Evolutionary conservation across 2,797 vertebrate genomes (phyloP), one percentile per base, ranked within the genome.

Genomic region (Ciconia nigra): DNA sequence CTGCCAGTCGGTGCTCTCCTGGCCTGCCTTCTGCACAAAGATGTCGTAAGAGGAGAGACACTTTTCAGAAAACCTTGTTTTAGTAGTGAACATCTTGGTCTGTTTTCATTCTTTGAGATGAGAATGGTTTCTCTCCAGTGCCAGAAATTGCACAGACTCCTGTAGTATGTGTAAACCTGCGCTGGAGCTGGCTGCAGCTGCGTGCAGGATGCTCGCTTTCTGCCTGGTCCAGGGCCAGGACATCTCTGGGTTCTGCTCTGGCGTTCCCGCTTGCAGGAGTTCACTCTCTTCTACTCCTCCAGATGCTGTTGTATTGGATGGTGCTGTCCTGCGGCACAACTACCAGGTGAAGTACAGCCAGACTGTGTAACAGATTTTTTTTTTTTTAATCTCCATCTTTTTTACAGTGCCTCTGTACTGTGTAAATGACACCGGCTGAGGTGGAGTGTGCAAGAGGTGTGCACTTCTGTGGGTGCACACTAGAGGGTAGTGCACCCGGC

Each of bases 251-350:
- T 19, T 47, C 61, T 71, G 47, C 71, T 42, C 39, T 10, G 59
- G 11, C 5, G 4, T 2, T 83, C 54, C 76, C 6, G 0, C 55
- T 29, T 1, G 2, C 19, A 66, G 57, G 7, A 7, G 11, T 13
- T 57, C 41, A 0, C 24, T 31, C 52, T 35, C 14, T 44, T 1
- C 11, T 49, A 4, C 54, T 74, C 66, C 49, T 47, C 19, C 33
- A 16, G 51, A 12, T 26, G 31, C 73, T 58, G 28, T 9, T 20
- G 10, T 22, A 2, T 12, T 1, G 4, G 46, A 25, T 16, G 25
- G 7, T 9, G 3, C 21, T 4, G 14, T 13, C 29, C 57, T 33
- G 55, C 3, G 1, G 37, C 54, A 3, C 57, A 25, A 7, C 46
- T 3, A 7, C 41, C 35, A 2, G 37, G 22, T 47, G 55, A 35